Conservation (phyloP, 2,888 invertebrate genomes). For the Microctonus aethiopoides region DNA sequence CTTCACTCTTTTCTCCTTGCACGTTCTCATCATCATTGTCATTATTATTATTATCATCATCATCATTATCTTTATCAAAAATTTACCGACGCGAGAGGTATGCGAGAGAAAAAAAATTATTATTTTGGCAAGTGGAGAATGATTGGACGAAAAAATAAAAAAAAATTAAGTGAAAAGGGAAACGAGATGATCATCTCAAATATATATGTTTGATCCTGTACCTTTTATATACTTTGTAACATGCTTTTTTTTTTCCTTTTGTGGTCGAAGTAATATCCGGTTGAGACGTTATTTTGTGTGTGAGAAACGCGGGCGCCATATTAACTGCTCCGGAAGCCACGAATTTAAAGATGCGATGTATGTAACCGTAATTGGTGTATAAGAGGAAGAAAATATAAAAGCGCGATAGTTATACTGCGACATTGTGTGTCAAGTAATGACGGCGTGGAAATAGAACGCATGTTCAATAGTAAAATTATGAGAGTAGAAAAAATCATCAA, state of each 20-base stretch:
- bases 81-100: neutral
- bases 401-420: too few species aligned
- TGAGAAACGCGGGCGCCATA: neutral
- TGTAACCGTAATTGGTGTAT: too few species aligned
- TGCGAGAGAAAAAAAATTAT: neutral
- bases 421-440: too few species aligned
- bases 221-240: conserved; percentile 7
- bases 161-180: neutral
- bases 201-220: too few species aligned
- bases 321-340: neutral
- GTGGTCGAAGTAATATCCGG: neutral
- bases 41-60: neutral
- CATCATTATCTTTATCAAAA: neutral
- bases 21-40: conserved; percentile 23
- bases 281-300: neutral
- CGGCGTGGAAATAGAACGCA: too few species aligned
- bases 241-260: conserved; percentile 20
- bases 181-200: too few species aligned
- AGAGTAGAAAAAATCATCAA: too few species aligned
- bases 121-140: too few species aligned
- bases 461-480: too few species aligned
- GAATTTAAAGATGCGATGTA: neutral
- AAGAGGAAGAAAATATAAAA: too few species aligned
- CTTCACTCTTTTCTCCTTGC: conserved; percentile 28
- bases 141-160: neutral